Evolutionary conservation across 2,888 invertebrate species (phyloP).

Genomic region (Eutolmus rufibarbis): DNA sequence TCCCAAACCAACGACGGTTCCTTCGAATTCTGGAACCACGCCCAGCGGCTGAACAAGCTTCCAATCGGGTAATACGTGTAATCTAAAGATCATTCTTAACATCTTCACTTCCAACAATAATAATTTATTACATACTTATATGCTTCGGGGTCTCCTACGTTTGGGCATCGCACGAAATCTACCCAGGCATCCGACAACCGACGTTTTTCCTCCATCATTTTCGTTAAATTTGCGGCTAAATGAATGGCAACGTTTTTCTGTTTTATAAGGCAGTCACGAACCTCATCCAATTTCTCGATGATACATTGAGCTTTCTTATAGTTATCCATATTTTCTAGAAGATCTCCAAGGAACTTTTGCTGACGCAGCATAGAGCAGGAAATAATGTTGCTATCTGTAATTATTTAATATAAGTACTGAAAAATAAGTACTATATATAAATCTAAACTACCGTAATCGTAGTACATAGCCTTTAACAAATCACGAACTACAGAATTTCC

Average conservation of each 20-base stretch:
- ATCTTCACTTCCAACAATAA: neutral
- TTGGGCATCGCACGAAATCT: slow-evolving; percentile 59
- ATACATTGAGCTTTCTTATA: slow-evolving; percentile 64
- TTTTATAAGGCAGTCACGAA: slow-evolving; percentile 68
- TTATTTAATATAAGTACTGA: slow-evolving; percentile 46
- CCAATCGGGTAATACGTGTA: slow-evolving; percentile 52
- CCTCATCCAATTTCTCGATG: slow-evolving; percentile 66
- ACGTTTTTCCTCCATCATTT: slow-evolving; percentile 36
- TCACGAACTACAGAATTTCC: slow-evolving; percentile 74
- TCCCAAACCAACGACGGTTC: slow-evolving; percentile 80
- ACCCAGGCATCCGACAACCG: slow-evolving; percentile 65
- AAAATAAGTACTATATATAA: neutral
- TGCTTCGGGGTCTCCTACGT: neutral
- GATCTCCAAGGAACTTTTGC: slow-evolving; percentile 74
- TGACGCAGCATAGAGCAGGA: slow-evolving; percentile 77
- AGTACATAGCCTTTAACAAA: slow-evolving; percentile 69
- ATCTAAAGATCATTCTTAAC: neutral
- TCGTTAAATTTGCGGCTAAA: slow-evolving; percentile 72
- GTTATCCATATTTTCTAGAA: slow-evolving; percentile 69
- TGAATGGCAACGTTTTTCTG: slow-evolving; percentile 74
- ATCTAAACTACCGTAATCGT: slow-evolving; percentile 37
- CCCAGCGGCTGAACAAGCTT: slow-evolving; percentile 53
- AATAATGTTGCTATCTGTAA: slow-evolving; percentile 74
- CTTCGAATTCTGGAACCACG: slow-evolving; percentile 61
- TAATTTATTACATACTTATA: neutral